phyloP scores from a whole-genome alignment of 2,888 invertebrate species.

The Agrochola lychnidis region DNA sequence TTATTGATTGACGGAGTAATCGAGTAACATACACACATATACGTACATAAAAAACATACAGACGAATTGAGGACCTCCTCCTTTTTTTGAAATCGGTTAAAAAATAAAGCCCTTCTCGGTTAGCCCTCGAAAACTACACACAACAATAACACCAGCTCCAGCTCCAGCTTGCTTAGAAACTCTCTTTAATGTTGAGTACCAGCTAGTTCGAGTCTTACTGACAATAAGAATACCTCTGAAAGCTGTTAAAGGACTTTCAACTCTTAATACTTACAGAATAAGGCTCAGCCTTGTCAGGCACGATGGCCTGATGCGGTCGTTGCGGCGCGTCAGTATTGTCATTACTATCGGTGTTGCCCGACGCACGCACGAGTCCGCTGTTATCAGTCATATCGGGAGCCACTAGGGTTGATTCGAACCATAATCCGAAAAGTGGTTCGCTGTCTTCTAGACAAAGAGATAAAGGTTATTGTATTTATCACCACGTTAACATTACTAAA shows the following conservation, averaged over 20 bases:
- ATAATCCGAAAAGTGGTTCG: conserved; percentile 96
- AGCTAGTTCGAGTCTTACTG: not conserved
- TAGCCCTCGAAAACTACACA: too few species aligned
- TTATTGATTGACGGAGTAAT: too few species aligned
- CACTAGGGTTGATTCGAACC: conserved; percentile 98
- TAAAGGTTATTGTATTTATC: conserved; percentile 5
- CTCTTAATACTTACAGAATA: conserved; percentile 82
- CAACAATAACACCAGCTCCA: too few species aligned
- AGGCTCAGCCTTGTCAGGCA: conserved; percentile 88
- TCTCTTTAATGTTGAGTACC: not conserved
- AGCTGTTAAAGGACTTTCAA: not conserved
- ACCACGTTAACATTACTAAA: too few species aligned
- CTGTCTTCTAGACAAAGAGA: conserved; percentile 91
- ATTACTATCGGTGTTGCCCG: conserved; percentile 87
- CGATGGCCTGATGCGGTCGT: conserved; percentile 84
- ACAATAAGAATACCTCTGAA: not conserved
- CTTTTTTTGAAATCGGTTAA: too few species aligned
- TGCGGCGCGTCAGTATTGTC: conserved; percentile 86
- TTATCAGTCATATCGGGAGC: conserved; percentile 93
- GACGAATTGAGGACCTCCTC: too few species aligned
- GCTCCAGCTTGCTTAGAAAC: not conserved
- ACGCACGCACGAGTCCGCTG: conserved; percentile 79
- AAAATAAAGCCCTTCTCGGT: too few species aligned
- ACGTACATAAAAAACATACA: too few species aligned
- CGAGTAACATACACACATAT: too few species aligned